Evolutionary conservation across 2,888 invertebrate genomes (phyloP).

Genomic region (Diaperis boleti): DNA sequence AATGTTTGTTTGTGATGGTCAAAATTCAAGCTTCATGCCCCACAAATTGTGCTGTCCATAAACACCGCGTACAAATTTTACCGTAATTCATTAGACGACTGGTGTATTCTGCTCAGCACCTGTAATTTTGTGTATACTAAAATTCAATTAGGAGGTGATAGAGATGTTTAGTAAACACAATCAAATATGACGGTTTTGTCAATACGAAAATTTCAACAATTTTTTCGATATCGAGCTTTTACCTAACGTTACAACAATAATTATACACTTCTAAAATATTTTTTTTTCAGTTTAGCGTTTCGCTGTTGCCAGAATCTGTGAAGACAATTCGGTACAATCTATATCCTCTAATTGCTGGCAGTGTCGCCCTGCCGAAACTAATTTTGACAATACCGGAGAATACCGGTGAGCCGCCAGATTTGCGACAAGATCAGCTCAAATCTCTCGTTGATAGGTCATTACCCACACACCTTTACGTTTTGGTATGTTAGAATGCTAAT

Average conservation of each 20-base stretch:
- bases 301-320: conserved; percentile 73
- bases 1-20: too few species aligned
- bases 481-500: conserved; percentile 72
- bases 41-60: too few species aligned
- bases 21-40: too few species aligned
- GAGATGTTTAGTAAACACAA: too few species aligned
- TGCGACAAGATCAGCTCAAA: conserved; percentile 68
- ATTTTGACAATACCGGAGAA: conserved; percentile 68
- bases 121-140: too few species aligned
- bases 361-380: conserved; percentile 77
- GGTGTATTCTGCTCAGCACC: too few species aligned
- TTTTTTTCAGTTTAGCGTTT: conserved; percentile 66
- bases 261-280: conserved; percentile 5
- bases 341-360: conserved; percentile 82
- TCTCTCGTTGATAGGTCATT: conserved; percentile 72
- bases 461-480: conserved; percentile 75
- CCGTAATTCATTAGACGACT: too few species aligned
- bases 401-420: conserved; percentile 59
- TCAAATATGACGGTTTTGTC: too few species aligned
- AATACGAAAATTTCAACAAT: too few species aligned
- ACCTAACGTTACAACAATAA: not conserved
- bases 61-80: too few species aligned
- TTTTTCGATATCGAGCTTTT: too few species aligned
- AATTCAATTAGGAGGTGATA: too few species aligned
- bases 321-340: conserved; percentile 80